phyloP scores from a whole-genome alignment of 2,888 invertebrate genomes.

The Zaprionus bogoriensis region DNA sequence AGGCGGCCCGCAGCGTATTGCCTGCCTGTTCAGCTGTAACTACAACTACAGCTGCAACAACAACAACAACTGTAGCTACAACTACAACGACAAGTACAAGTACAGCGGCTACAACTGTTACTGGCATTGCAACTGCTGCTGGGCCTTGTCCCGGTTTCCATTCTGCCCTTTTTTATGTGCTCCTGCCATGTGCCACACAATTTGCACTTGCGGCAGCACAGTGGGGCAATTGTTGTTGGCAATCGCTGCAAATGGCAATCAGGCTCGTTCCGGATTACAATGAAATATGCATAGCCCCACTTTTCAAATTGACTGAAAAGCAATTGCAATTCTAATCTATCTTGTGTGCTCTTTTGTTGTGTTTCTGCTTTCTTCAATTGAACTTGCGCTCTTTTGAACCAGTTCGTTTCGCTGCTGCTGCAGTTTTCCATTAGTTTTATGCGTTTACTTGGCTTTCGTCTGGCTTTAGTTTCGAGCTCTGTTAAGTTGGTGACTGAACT shows the following conservation, averaged over 20 bases:
- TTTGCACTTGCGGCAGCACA: slow-evolving; percentile 44
- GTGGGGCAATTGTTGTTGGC: slow-evolving; percentile 20
- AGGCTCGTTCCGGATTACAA: neutral
- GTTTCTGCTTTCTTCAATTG: too few relatives aligned
- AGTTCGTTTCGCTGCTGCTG: too few relatives aligned
- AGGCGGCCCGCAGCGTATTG: slow-evolving; percentile 53
- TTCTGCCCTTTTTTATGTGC: slow-evolving; percentile 32
- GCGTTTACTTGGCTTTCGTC: too few relatives aligned
- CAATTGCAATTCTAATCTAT: neutral
- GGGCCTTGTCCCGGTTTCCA: slow-evolving; percentile 51
- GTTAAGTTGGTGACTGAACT: too few relatives aligned
- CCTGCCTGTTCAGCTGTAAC: slow-evolving; percentile 32
- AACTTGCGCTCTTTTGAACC: too few relatives aligned
- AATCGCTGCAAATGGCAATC: neutral
- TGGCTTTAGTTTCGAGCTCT: too few relatives aligned
- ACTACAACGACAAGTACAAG: slow-evolving; percentile 4
- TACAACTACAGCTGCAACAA: slow-evolving; percentile 10
- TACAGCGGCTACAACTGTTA: slow-evolving; percentile 21
- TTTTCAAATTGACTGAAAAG: neutral
- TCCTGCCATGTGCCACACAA: slow-evolving; percentile 45
- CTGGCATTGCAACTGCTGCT: slow-evolving; percentile 12
- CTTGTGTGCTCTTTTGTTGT: neutral
- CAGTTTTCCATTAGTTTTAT: too few relatives aligned
- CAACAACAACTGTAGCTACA: slow-evolving; percentile 11
- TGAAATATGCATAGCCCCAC: neutral